A percentile compares a stretch with the other conserved stretches of the same genome.
Conservation (phyloP, 2,888 invertebrate genomes). For the Pelosia muscerda region DNA sequence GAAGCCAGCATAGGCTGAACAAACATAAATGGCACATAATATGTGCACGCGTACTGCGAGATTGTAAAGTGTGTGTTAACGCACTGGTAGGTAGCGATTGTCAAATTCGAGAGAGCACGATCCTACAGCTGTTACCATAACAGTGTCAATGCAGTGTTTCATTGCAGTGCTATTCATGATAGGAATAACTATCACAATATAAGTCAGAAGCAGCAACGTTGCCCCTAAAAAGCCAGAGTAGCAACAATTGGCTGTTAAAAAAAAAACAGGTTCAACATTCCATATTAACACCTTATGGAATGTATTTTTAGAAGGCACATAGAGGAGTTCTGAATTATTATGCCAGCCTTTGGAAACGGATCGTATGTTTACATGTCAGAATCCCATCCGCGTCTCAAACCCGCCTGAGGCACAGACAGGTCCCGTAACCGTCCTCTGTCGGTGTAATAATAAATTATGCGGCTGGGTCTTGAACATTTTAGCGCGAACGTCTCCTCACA, state of each 20-base stretch:
- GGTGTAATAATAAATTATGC: slow-evolving; percentile 19
- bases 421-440: slow-evolving; percentile 2
- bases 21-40: too few species aligned
- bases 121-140: too few species aligned
- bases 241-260: too few species aligned
- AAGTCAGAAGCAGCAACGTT: not conserved
- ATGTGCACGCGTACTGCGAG: too few species aligned
- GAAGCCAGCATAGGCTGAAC: too few species aligned
- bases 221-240: not conserved
- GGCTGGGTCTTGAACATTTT: not conserved
- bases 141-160: too few species aligned
- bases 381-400: slow-evolving; percentile 5
- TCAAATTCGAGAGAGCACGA: too few species aligned
- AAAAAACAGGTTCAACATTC: not conserved
- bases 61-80: too few species aligned
- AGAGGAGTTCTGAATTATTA: not conserved
- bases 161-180: too few species aligned
- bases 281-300: not conserved
- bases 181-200: not conserved
- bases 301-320: not conserved
- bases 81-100: too few species aligned
- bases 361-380: slow-evolving; percentile 16
- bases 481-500: not conserved
- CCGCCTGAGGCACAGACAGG: slow-evolving; percentile 14
- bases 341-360: not conserved